Base-by-base conservation (phyloP, 2,888 invertebrate species). In the Selenia dentaria region DNA sequence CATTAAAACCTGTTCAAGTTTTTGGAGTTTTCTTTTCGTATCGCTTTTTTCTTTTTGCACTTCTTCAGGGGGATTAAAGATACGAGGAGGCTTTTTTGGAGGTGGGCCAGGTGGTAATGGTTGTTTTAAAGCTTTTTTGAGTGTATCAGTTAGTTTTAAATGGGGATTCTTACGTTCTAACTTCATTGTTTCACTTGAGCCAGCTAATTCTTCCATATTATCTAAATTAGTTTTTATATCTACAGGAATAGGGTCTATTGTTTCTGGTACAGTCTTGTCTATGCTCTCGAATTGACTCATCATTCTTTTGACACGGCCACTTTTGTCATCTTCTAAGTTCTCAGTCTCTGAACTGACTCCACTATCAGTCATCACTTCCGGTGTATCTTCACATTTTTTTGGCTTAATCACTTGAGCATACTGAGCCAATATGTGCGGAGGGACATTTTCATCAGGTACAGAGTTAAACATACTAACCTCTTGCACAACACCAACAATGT, bases 11-110 rank as follows among this genome's bases (percentile, higher is more conserved):
- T 89, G 90, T 69, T 94, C 94, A 0, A 94, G 72, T 61, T 94
- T 94, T 57, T 92, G 92, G 0, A 94, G 72, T 93, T 94, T 94
- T 51, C 93, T 91, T 69, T 93, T 92, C 0, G 94, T 90, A 59
- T 93, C 93, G 49, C 81, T 85, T 25, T 78, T 80, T 11, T 75
- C 73, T 57, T 6, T 64, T 63, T 76, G 78, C 3, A 62, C 62
- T 5, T 67, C 71, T 0, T 80, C 62, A 0, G 72, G 57, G 12
- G 55, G 83, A 24, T 83, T 82, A 61, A 94, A 94, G 0, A 92
- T 92, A 52, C 95, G 78, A 0, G 95, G 96, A 1, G 96, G 95
- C 70, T 96, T 95, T 62, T 93, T 93, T 0, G 95, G 96, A 0
- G 95, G 94, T 3, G 95, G 95, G 0, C 95, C 95, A 2, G 78